Percentiles rank a stretch among this genome's conserved stretches.
These are phyloP conservation scores for Aplidium turbinatum DNA, from an alignment of 23 tunicate genomes.

Conservation along the genomic window DNA sequence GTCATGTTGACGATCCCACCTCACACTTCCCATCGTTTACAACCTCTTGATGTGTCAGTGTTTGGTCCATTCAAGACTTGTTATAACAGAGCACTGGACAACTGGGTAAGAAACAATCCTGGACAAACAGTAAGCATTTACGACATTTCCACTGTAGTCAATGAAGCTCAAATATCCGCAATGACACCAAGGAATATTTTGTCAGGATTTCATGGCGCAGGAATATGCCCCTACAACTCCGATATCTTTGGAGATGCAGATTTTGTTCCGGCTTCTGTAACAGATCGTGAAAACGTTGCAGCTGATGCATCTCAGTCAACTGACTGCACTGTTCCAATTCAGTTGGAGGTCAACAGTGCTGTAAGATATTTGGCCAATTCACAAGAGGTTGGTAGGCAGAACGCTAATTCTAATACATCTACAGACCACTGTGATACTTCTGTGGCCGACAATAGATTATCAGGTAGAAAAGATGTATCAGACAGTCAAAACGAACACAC, in stretches of 20 bases:
- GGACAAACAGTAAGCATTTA: conserved; percentile 17
- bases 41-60: conserved; percentile 26
- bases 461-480: no score
- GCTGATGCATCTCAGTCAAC: no score
- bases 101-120: conserved; percentile 12
- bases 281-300: no score
- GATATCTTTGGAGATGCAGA: conserved; percentile 6
- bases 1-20: conserved; percentile 16
- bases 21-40: conserved; percentile 15
- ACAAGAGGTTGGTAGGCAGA: no score
- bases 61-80: conserved; percentile 1
- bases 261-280: not conserved
- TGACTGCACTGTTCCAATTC: no score
- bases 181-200: conserved; percentile 22
- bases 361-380: no score
- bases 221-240: conserved; percentile 18
- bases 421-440: no score
- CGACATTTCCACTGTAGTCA: conserved; percentile 6
- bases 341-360: no score
- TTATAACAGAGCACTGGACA: conserved; percentile 11
- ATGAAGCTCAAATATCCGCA: conserved; percentile 13
- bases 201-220: conserved; percentile 5
- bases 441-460: no score
- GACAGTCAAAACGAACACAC: no score
- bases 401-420: no score